Evolutionary conservation across 2,888 invertebrate genomes (phyloP), one percentile per base, ranked within the genome.

Genomic region (Boloria euphrosyne): DNA sequence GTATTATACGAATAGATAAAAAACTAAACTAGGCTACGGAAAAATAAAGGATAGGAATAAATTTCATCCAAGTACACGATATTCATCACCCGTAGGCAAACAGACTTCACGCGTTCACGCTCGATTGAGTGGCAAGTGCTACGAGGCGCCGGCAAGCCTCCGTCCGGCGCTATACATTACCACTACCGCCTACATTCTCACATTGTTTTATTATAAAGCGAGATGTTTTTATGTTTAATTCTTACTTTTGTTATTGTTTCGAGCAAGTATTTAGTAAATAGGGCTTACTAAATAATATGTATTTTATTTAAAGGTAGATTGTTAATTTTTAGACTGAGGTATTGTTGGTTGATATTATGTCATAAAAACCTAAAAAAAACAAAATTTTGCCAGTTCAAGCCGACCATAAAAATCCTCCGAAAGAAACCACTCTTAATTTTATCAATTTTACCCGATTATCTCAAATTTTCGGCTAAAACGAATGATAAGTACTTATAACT

Each of bases 121-220:
- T 75, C 76, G 73, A 77, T 74, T 73, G 76, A 82, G 73, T 82
- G 76, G 81, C 77, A 78, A 86, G 87, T 85, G 85, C 81, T 83
- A 80, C 82, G 76, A 78, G 88, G 89, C 89, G 89, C 84, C 89
- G 84, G 70, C 75, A 70, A 77, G 89, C 81, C 89, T 87, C 87
- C 89, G 87, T 84, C 88, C 87, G 85, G 71, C 46, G 17, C 67
- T 55, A 51, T 54, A 55, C 44, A 51, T 53, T 63, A 57, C 43
- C 14, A 58, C 46, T 58, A 58, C 58, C 58, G 58, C 27, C 47
- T 58, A 27, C 47, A 47, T 16, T 13, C 51, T 43, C 27, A 27
- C 44, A 57, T 57, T 64, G 51, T 64, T 64, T 64, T 57, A 44
- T 44, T 53, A 46, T 17, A 54, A 6, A 16, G 18, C n/a, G 16